Evolutionary conservation across 2,113 vertebrate genomes (phyloP), one percentile per base, ranked within the genome.

Genomic region (Sinocyclocheilus grahami): DNA sequence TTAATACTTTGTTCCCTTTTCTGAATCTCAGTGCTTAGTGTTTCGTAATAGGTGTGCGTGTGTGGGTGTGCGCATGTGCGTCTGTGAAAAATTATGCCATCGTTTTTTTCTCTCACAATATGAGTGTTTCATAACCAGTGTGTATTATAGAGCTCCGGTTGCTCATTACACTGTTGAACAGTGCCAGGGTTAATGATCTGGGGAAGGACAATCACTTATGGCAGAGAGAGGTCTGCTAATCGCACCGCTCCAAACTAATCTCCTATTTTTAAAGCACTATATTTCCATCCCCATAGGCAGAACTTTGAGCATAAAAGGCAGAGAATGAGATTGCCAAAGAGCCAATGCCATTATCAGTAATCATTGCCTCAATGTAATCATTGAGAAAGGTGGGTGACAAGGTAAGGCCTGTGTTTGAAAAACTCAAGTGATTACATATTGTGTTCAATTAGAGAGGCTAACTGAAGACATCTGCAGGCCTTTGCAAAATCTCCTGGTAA

Each of bases 121-220:
- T 51, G 63, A 69, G 81, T 20, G 58, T 77, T 85, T 65, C 84
- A 85, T 77, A 85, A 69, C 30, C 84, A 39, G 20, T 22, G 27
- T 85, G 75, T 37, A 71, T 53, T 76, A 77, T 30, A 77, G 74
- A 63, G 33, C 13, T 39, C 48, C 11, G 11, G 24, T 22, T 8
- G 18, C 83, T 33, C 55, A 42, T 78, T 55, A 48, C 42, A 22
- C 39, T 85, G 84, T 46, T 0, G 5, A 78, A 33, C 46, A 71
- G 74, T 18, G 71, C 37, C 72, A 14, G 55, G 27, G 60, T 85
- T 85, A 27, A 46, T 85, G n/a, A 63, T 46, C 58, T 48, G 58
- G 24, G 14, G 46, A 85, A 76, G 33, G 72, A 60, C 24, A 84
- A 63, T 84, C 71, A 84, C 83, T 84, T 20, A 84, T 10, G n/a